Conservation (phyloP, 2,797 vertebrate species). For the Sciurus vulgaris region DNA sequence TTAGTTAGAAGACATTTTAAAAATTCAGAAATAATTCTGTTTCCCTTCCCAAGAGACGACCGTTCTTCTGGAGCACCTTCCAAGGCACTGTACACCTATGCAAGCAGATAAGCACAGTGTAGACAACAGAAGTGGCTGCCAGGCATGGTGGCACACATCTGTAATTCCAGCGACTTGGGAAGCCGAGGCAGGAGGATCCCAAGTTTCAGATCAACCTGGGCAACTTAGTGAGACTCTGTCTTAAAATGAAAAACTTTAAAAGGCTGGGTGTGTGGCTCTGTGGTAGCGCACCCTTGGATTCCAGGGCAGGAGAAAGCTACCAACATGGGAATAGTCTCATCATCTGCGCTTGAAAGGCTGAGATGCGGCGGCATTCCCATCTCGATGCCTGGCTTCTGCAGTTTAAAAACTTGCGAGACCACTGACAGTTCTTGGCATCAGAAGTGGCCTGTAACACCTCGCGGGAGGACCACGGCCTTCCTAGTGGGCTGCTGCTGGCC, state of each 20-base stretch:
- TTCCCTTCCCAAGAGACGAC: neutral
- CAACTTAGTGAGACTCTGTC: no score
- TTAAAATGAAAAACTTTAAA: no score
- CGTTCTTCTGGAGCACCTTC: neutral
- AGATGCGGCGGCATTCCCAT: neutral
- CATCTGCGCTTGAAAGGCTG: neutral
- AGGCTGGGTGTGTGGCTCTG: no score
- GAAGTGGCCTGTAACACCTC: neutral
- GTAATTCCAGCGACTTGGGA: no score
- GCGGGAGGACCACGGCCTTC: neutral
- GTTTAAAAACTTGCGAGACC: neutral
- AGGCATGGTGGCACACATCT: no score
- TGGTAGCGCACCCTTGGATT: no score
- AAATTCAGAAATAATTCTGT: neutral
- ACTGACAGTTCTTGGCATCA: neutral
- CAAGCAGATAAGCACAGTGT: neutral
- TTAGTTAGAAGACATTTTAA: neutral
- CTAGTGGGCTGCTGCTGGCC: neutral
- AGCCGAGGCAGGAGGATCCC: no score
- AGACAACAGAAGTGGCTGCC: neutral
- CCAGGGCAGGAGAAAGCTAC: neutral
- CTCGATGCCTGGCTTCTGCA: neutral
- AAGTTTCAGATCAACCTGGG: no score
- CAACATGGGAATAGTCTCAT: fast-evolving
- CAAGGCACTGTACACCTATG: neutral